Evolutionary conservation across 2,797 vertebrate genomes (phyloP).

Genomic region (Centroberyx gerrardi): DNA sequence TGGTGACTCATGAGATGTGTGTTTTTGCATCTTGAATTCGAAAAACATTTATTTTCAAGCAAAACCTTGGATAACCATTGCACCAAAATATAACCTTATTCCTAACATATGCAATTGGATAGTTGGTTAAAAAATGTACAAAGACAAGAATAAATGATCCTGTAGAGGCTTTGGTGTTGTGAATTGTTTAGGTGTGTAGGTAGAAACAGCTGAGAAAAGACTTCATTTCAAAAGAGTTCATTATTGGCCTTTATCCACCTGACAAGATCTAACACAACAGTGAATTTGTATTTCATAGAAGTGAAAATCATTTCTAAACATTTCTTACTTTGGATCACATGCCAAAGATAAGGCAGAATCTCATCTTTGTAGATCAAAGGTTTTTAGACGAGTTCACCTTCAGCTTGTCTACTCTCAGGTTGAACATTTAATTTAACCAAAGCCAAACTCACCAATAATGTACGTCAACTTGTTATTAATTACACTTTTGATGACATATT

Average conservation of each 20-base stretch:
- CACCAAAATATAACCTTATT: too few species aligned
- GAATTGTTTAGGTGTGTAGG: background rate
- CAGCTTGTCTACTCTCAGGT: background rate
- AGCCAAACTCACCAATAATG: background rate
- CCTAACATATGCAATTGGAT: background rate
- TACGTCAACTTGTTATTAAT: constrained; percentile 4
- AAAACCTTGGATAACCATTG: background rate
- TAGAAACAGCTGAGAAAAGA: background rate
- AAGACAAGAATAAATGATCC: background rate
- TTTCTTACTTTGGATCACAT: too few species aligned
- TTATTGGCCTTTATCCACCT: background rate
- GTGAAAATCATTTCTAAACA: background rate
- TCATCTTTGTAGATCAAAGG: background rate
- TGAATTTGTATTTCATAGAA: background rate
- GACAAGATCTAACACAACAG: background rate
- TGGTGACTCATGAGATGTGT: too few species aligned
- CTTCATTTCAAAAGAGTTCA: background rate
- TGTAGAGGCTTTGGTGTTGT: background rate
- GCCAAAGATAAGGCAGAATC: background rate
- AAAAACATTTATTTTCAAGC: too few species aligned
- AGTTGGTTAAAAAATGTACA: background rate
- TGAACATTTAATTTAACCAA: background rate
- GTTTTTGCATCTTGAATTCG: background rate
- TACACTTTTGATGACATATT: background rate
- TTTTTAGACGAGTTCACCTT: background rate